Percentiles rank a stretch among this genome's conserved stretches.
These are phyloP conservation scores for Scaptodrosophila latifasciaeformis DNA, from an alignment of 2,888 invertebrate species.

Conservation along the genomic window DNA sequence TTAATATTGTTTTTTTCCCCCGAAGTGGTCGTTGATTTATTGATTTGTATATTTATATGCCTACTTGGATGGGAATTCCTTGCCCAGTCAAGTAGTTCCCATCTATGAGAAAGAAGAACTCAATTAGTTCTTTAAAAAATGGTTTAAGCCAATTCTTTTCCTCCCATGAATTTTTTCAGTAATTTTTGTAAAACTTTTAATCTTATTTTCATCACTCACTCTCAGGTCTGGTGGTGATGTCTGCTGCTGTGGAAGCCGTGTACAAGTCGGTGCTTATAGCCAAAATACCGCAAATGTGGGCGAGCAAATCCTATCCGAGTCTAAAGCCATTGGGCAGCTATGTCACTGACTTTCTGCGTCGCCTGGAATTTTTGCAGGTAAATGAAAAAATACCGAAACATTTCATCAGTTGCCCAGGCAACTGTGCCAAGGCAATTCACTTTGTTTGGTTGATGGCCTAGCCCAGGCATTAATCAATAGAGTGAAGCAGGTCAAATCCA, in stretches of 20 bases:
- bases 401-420: background rate
- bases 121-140: too few species aligned
- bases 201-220: background rate
- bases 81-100: too few species aligned
- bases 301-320: conserved; percentile 91
- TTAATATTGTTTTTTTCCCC: conserved; percentile 10
- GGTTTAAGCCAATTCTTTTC: too few species aligned
- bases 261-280: conserved; percentile 88
- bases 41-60: conserved; percentile 13
- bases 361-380: conserved; percentile 90
- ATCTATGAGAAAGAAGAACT: too few species aligned
- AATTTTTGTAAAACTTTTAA: background rate
- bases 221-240: conserved; percentile 90
- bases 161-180: too few species aligned
- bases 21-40: conserved; percentile 8
- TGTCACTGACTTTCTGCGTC: conserved; percentile 87
- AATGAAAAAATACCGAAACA: conserved; percentile 15
- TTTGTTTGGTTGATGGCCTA: conserved; percentile 22
- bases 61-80: conserved; percentile 27
- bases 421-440: conserved; percentile 21
- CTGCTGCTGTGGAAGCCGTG: conserved; percentile 89
- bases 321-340: conserved; percentile 93
- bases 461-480: conserved; percentile 16
- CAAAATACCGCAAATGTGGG: conserved; percentile 90
- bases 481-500: background rate